These are phyloP conservation scores for Abrostola tripartita DNA, from an alignment of 2,888 invertebrate genomes.

Conservation along the genomic window DNA sequence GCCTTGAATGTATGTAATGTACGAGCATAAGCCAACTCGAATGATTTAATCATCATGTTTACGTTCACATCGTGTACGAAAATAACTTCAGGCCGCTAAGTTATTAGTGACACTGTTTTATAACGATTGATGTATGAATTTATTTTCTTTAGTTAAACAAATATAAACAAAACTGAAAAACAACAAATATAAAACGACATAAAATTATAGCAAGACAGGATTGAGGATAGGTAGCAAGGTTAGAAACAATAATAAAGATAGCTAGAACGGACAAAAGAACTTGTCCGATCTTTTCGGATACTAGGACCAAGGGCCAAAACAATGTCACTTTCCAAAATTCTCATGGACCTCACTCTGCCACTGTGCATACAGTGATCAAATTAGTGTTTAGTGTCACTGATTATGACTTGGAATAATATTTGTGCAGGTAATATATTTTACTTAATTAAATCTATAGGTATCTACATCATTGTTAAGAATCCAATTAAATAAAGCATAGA, in stretches of 20 bases:
- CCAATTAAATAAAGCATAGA: too few species aligned
- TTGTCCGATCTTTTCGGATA: constrained; percentile 19
- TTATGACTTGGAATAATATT: too few species aligned
- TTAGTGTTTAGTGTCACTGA: too few species aligned
- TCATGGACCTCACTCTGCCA: too few species aligned
- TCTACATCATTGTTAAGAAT: too few species aligned
- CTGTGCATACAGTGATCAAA: too few species aligned
- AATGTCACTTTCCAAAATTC: constrained; percentile 20
- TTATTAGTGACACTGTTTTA: not conserved
- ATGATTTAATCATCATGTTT: constrained; percentile 13
- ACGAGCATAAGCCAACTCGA: constrained; percentile 10
- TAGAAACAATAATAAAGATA: constrained; percentile 23
- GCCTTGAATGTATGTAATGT: constrained; percentile 10
- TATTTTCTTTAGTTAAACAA: constrained; percentile 17
- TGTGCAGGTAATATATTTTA: too few species aligned
- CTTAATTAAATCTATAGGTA: too few species aligned
- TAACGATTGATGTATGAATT: not conserved
- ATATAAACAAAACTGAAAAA: constrained; percentile 23
- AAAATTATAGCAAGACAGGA: constrained; percentile 42
- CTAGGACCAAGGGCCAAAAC: constrained; percentile 31
- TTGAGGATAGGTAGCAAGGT: constrained; percentile 21
- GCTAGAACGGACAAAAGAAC: constrained; percentile 18
- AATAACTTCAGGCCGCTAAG: constrained; percentile 2
- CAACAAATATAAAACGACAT: constrained; percentile 39
- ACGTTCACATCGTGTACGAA: constrained; percentile 7